Conservation (phyloP, 2,797 vertebrate genomes). For the Gymnodraco acuticeps region DNA sequence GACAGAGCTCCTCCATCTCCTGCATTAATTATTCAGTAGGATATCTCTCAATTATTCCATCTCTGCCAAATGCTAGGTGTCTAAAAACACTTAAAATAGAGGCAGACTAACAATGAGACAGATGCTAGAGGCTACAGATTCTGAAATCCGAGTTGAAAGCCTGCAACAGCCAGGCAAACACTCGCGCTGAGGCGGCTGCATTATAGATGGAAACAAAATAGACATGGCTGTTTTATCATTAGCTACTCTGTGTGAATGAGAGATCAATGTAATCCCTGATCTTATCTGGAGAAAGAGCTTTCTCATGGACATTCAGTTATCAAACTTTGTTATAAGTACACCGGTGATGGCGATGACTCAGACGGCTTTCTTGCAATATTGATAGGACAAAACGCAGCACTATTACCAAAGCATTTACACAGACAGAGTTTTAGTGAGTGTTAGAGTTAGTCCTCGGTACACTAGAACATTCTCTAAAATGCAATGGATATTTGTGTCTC, state of each 20-base stretch:
- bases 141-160: slow-evolving; percentile 65
- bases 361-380: slow-evolving; percentile 47
- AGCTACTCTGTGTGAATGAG: slow-evolving; percentile 36
- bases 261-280: slow-evolving; percentile 56
- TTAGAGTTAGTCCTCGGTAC: neutral
- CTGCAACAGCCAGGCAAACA: slow-evolving; percentile 63
- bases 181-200: slow-evolving; percentile 48
- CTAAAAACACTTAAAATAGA: slow-evolving; percentile 69
- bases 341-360: neutral
- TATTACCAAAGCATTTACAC: slow-evolving; percentile 8
- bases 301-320: slow-evolving; percentile 42
- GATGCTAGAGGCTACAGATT: slow-evolving; percentile 61
- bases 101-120: slow-evolving; percentile 67
- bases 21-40: slow-evolving; percentile 50
- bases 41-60: slow-evolving; percentile 30
- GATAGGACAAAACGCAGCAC: slow-evolving; percentile 10
- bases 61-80: slow-evolving; percentile 57
- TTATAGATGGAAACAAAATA: slow-evolving; percentile 65
- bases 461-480: neutral
- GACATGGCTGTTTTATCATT: slow-evolving; percentile 50
- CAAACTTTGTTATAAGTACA: slow-evolving; percentile 12
- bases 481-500: neutral
- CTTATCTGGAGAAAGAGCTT: slow-evolving; percentile 42
- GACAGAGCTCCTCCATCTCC: slow-evolving; percentile 25
- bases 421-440: neutral